Percentiles rank a stretch among this genome's conserved stretches.
Evolutionary conservation across 1,140 invertebrate species (phyloP).

Genomic region (Phymorhynchus buccinoides): DNA sequence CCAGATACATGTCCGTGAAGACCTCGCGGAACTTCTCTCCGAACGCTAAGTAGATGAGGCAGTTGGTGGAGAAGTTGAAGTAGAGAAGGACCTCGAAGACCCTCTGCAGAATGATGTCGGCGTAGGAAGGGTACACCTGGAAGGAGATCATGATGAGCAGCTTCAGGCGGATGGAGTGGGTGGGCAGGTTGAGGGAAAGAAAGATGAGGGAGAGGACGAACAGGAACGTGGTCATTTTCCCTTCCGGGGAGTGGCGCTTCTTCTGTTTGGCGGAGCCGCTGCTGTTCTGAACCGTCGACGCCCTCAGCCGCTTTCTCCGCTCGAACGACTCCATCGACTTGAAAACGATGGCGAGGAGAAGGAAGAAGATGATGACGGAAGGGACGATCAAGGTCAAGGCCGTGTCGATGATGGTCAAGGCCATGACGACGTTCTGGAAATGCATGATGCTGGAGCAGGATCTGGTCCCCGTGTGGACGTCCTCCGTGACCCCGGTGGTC

Average conservation of each 20-base stretch:
- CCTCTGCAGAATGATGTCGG: slow-evolving; percentile 41
- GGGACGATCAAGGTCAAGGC: slow-evolving; percentile 44
- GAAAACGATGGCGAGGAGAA: slow-evolving; percentile 36
- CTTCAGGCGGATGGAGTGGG: slow-evolving; percentile 46
- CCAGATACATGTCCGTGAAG: slow-evolving; percentile 32
- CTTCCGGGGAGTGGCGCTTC: slow-evolving; percentile 38
- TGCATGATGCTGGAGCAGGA: slow-evolving; percentile 18
- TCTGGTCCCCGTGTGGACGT: neutral
- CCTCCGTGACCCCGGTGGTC: slow-evolving; percentile 23
- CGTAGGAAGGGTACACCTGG: slow-evolving; percentile 8
- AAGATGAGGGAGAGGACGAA: slow-evolving; percentile 48
- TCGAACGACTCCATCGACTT: slow-evolving; percentile 34
- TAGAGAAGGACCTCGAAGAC: slow-evolving; percentile 48
- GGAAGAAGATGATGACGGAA: slow-evolving; percentile 39
- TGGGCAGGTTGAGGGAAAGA: slow-evolving; percentile 45
- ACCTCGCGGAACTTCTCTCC: slow-evolving; percentile 43
- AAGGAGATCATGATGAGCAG: slow-evolving; percentile 39
- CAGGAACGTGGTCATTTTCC: slow-evolving; percentile 43
- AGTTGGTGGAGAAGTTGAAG: slow-evolving; percentile 47
- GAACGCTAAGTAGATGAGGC: slow-evolving; percentile 40
- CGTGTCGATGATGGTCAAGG: slow-evolving; percentile 46
- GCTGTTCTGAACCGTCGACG: neutral
- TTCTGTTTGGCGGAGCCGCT: neutral
- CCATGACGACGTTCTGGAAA: slow-evolving; percentile 34
- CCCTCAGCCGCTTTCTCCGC: slow-evolving; percentile 42